Evolutionary conservation across 1,140 invertebrate species (phyloP).

Genomic region (Cotesia glomerata): DNA sequence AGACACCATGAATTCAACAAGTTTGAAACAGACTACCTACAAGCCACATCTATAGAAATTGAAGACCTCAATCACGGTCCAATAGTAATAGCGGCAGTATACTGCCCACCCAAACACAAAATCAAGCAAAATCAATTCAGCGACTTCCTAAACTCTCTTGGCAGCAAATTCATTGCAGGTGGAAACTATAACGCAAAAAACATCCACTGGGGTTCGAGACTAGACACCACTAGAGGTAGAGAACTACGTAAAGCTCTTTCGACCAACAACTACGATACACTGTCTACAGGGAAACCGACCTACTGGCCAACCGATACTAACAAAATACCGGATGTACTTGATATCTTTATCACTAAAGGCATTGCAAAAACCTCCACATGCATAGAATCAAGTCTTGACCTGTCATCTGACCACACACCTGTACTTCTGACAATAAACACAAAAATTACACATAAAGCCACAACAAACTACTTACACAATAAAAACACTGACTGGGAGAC

Average conservation of each 20-base stretch:
- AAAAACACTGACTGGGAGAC: slow-evolving; percentile 28
- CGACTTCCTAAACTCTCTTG: slow-evolving; percentile 33
- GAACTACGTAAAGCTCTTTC: slow-evolving; percentile 43
- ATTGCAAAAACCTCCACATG: slow-evolving; percentile 22
- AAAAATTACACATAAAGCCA: slow-evolving; percentile 36
- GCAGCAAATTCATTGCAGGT: slow-evolving; percentile 40
- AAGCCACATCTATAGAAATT: slow-evolving; percentile 36
- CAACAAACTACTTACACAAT: neutral
- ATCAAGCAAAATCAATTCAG: slow-evolving; percentile 31
- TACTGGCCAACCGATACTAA: slow-evolving; percentile 50
- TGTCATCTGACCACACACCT: slow-evolving; percentile 44
- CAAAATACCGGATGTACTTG: slow-evolving; percentile 48
- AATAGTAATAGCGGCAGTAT: slow-evolving; percentile 34
- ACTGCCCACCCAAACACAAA: slow-evolving; percentile 35
- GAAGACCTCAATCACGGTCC: slow-evolving; percentile 9
- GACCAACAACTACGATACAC: slow-evolving; percentile 34
- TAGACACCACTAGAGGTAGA: slow-evolving; percentile 42
- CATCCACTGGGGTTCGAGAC: slow-evolving; percentile 52
- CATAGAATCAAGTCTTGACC: slow-evolving; percentile 26
- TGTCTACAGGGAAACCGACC: slow-evolving; percentile 52
- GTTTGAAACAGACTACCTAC: slow-evolving; percentile 29
- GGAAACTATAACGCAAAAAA: slow-evolving; percentile 60
- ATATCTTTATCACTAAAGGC: slow-evolving; percentile 37
- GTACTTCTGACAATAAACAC: slow-evolving; percentile 21
- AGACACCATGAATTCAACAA: slow-evolving; percentile 26